Evolutionary conservation across 2,888 invertebrate species (phyloP), one percentile per base, ranked within the genome.

Genomic region (Drosophila setosimentum): DNA sequence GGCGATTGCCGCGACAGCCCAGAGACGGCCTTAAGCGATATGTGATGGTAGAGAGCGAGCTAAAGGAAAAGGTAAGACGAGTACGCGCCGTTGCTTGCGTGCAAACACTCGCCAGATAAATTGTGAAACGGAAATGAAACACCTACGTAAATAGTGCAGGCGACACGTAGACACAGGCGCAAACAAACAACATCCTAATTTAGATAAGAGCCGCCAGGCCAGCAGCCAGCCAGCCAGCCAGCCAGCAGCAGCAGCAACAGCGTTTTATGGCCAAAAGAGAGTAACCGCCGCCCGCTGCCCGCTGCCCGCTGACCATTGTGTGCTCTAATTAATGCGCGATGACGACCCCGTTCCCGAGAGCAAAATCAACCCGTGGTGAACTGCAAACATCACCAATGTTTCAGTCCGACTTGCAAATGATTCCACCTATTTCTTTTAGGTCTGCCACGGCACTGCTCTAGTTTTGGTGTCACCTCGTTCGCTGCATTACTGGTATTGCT

Each of bases 81-180:
- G 76, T 70, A 61, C 32, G 67, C 71, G 49, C 21, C 65, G 62
- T 51, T 67, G 73, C 69, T 68, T 67, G 69, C 65, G 75, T 58
- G 73, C 82, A 85, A 88, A 81, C 86, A 84, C 67, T 83, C 72
- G 85, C 58, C 79, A 83, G 89, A 86, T 86, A 87, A 81, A 88
- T 80, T 86, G 81, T 90, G 83, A 82, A 90, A 85, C 90, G 91
- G 91, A 91, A 91, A 91, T 91, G 91, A 91, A 91, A 90, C 91
- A 92, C 91, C 92, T 91, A 92, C 85, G 86, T 83, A 91, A 91
- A 92, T 81, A 91, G 73, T 81, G 79, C 68, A 83, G 78, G 77
- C 87, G 89, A 79, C 82, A 81, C 79, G 85, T 70, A 85, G 89
- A 85, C 90, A 87, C 90, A 78, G 88, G 85, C 88, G 78, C 89